Base-by-base conservation (phyloP, 2,797 vertebrate species). In the Limnodromus scolopaceus region DNA sequence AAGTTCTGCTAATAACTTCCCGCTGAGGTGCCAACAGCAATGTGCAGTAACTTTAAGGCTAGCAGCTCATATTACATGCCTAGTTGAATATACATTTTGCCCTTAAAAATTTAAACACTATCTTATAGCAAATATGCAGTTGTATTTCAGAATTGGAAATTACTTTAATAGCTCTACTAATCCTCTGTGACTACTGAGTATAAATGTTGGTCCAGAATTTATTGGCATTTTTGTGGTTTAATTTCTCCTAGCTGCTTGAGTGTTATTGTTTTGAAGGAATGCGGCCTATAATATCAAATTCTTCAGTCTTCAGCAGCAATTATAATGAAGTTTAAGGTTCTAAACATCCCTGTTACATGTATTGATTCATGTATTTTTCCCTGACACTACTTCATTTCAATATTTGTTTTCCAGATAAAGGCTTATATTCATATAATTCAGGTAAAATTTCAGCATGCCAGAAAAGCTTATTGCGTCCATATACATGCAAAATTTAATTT, bases 361-460 rank as follows among this genome's bases (percentile, higher is more conserved):
- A 55, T 85, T 92, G 55, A 76, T 95, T 98, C 96, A 91, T 92
- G 51, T 95, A 94, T 94, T 85, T 95, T 92, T 94, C 90, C 96
- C 96, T 98, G 97, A 98, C 92, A 91, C 98, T 95, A 96, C 97
- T 98, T 98, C 98, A 98, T 98, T 97, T 97, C 97, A 97, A 98
- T 97, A 97, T 98, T 99, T 98, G 96, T 98, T 99, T 99, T 98
- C 98, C 99, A 99, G 99, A 98, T 98, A 99, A 98, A 99, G 98
- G 98, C 98, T 98, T 99, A 93, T 99, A 98, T 98, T 98, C 99
- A 96, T 98, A 99, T 98, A 99, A 99, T 98, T 99, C 99, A 99
- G 99, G 99, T 99, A 99, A 99, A 97, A 95, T 96, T 94, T 89
- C 93, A 97, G 98, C 97, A 98, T 98, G 98, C 81, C 68, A 92